A percentile compares a stretch with the other conserved stretches of the same genome.
Conservation (phyloP, 2,797 vertebrate species). For the Hydrocynus forskahlii region DNA sequence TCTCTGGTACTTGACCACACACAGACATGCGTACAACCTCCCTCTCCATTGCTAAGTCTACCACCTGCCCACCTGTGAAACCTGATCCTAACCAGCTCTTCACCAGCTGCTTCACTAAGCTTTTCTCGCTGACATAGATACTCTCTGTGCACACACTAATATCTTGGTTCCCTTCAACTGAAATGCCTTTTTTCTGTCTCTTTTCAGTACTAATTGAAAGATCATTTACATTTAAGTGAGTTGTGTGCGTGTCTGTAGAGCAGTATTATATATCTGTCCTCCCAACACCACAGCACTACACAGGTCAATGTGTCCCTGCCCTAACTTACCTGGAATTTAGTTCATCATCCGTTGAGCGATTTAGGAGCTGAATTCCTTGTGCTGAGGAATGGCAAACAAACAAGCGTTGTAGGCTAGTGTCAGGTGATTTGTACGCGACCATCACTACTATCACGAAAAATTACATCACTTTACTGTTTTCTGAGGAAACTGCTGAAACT, state of each 20-base stretch:
- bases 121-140: constrained; percentile 18
- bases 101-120: constrained; percentile 48
- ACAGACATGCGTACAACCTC: constrained; percentile 23
- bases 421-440: constrained; percentile 27
- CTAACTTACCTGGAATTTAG: neutral
- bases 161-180: constrained; percentile 12
- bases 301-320: neutral
- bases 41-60: constrained; percentile 3
- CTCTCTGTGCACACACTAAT: constrained; percentile 18
- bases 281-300: neutral
- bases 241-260: neutral
- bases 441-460: neutral
- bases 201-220: constrained; percentile 34
- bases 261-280: neutral
- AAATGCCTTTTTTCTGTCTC: neutral
- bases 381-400: too few species aligned
- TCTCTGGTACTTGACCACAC: constrained; percentile 47
- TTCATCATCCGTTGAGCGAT: neutral
- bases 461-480: too few species aligned
- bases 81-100: constrained; percentile 42
- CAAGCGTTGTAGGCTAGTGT: neutral
- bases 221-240: constrained; percentile 13
- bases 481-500: too few species aligned
- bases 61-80: constrained; percentile 52
- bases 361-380: neutral